Evolutionary conservation across 2,888 invertebrate genomes (phyloP).

Genomic region (Caenorhabditis panamensis): DNA sequence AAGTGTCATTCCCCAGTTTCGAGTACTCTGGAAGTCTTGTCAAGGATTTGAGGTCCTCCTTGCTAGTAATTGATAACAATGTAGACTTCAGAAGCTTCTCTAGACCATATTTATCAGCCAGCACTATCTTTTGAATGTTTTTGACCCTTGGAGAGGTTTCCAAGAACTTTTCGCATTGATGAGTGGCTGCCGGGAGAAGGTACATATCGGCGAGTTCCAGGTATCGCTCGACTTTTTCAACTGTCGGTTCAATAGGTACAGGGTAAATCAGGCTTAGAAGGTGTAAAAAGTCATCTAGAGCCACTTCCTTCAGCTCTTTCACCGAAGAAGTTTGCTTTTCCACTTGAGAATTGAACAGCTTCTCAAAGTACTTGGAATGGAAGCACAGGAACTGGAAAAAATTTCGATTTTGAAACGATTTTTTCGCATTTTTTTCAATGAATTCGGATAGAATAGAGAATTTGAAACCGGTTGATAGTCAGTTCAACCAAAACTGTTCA

Average conservation of each 20-base stretch:
- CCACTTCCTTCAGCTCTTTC: neutral
- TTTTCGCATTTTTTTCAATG: no score
- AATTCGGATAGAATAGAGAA: no score
- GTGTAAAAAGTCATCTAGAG: neutral
- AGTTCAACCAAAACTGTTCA: no score
- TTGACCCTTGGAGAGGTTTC: neutral
- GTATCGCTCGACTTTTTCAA: neutral
- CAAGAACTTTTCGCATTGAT: neutral
- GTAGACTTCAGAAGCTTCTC: neutral
- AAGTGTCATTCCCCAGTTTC: neutral
- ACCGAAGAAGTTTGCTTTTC: neutral
- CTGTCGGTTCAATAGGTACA: neutral
- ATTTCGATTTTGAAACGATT: no score
- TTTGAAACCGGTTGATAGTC: no score
- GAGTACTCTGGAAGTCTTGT: neutral
- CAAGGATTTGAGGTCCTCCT: neutral
- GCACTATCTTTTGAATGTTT: neutral
- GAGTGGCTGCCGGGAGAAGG: neutral
- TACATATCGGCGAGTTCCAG: neutral
- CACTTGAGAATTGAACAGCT: neutral
- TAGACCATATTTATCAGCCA: neutral
- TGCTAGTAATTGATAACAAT: neutral
- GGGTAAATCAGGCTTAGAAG: conserved; percentile 1
- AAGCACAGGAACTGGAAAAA: neutral
- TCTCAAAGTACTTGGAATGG: neutral